Evolutionary conservation across 2,113 vertebrate species (phyloP), one percentile per base, ranked within the genome.

Genomic region (Scatophagus argus): DNA sequence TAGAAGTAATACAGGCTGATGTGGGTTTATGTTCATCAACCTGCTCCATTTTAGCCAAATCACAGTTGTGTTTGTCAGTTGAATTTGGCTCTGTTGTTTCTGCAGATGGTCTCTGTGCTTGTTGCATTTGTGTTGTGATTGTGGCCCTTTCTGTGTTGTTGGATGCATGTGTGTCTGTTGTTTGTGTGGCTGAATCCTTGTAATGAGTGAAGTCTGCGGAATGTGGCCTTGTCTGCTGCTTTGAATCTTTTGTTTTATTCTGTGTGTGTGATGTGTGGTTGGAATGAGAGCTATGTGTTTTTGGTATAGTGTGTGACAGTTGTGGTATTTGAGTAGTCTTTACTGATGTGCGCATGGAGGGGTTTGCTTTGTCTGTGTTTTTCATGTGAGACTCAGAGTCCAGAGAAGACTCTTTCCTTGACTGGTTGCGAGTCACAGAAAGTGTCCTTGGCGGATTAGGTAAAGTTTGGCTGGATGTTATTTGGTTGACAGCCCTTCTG

Each of bases 391-490:
- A 46, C 67, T 88, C 47, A 3, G 87, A 46, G 81, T 88, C 87
- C 77, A 59, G 46, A 46, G 81, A 41, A 13, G 75, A 74, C 41
- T 88, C 86, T 78, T 93, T 94, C 41, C 71, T 88, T 3, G 69
- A 80, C 63, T 85, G 85, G 32, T 63, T 82, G 10, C 64, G 52
- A 21, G 59, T 79, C 7, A 60, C 58, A 34, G 83, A 71, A 2
- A 55, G 73, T 79, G 86, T 92, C 27, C 81, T 81, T 19, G 84
- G 55, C 0, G 92, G 91, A 67, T 87, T 93, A 19, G 94, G 94
- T 75, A 94, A 90, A 36, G 93, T 94, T 89, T 94, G 91, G 79
- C 93, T 94, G 8, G 82, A 82, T 66, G 82, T 89, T 38, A 92
- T 89, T 67, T 90, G 92, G 88, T 74, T 88, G 58, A 80, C 81